Evolutionary conservation across 2,888 invertebrate species (phyloP), one percentile per base, ranked within the genome.

Genomic region (Dexiosoma caninum): DNA sequence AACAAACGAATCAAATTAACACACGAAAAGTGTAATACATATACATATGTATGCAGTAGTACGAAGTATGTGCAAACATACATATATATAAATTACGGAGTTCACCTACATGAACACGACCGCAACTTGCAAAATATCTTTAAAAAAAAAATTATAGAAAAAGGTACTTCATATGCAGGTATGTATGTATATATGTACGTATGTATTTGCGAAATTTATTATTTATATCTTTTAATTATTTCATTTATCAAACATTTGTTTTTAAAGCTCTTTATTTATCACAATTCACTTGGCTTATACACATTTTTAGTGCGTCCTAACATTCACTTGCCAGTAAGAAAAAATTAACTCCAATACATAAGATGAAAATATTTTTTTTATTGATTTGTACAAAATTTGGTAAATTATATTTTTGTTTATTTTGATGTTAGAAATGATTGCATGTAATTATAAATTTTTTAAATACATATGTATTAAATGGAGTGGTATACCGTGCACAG

Each of bases 401-500:
- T 14, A 57, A 40, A 57, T n/a, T n/a, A n/a, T n/a, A n/a, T n/a
- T n/a, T n/a, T n/a, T n/a, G n/a, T n/a, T n/a, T n/a, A n/a, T n/a
- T n/a, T n/a, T n/a, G n/a, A n/a, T 21, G 9, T 14, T 57, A n/a
- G n/a, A n/a, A 37, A 21, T 21, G 2, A 6, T 32, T 0, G 0
- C 4, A 10, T 44, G 14, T 19, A 8, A 9, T 8, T 12, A 21
- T 37, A 9, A 37, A 37, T 37, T 12, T 37, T 37, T 12, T 8
- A 46, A 21, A 46, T 23, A 23, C n/a, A n/a, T n/a, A n/a, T n/a
- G n/a, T n/a, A n/a, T n/a, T n/a, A 44, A 55, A 42, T 60, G 46
- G 37, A 70, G 67, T 67, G 46, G 30, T 75, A 49, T 32, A 71
- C 66, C 64, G 72, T 81, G 77, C 81, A 81, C 77, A 64, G 60